phyloP scores from a whole-genome alignment of 2,888 invertebrate genomes.

The Bellardia bayeri region DNA sequence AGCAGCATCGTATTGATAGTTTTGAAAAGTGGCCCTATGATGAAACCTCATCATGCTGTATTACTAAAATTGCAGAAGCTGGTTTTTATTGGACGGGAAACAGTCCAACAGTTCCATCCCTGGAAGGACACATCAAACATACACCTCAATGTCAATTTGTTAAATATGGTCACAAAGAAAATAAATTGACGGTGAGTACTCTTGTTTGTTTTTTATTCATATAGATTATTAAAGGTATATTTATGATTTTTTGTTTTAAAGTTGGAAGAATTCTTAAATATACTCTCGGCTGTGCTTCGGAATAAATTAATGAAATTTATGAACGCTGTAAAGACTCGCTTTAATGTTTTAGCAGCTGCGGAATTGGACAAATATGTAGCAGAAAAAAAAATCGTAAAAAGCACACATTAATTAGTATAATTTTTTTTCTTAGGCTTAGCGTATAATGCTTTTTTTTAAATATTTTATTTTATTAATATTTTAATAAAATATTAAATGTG shows the following conservation, averaged over 20 bases:
- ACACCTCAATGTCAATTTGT: conserved; percentile 89
- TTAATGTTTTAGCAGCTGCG: conserved; percentile 35
- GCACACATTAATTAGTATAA: conserved; percentile 28
- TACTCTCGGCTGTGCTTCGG: conserved; percentile 85
- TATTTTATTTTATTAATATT: no score
- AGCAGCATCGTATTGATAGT: conserved; percentile 86
- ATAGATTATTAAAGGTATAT: background rate
- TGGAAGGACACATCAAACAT: conserved; percentile 91
- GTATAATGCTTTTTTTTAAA: no score
- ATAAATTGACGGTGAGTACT: conserved; percentile 85
- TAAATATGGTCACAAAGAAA: conserved; percentile 87
- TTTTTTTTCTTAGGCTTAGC: conserved; percentile 36
- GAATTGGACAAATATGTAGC: conserved; percentile 59
- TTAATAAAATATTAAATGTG: conserved; percentile 23
- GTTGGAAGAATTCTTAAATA: conserved; percentile 85
- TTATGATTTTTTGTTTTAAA: conserved; percentile 78
- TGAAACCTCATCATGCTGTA: conserved; percentile 87
- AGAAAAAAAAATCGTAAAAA: conserved; percentile 53
- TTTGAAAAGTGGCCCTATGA: conserved; percentile 90
- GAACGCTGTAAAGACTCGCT: conserved; percentile 58
- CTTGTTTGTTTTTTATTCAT: background rate
- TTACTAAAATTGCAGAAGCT: conserved; percentile 91
- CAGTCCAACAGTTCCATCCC: no score
- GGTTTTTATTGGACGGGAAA: conserved; percentile 91
- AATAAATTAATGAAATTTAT: conserved; percentile 84